Conservation (phyloP, 2,113 vertebrate genomes). For the Microtus oregoni region DNA sequence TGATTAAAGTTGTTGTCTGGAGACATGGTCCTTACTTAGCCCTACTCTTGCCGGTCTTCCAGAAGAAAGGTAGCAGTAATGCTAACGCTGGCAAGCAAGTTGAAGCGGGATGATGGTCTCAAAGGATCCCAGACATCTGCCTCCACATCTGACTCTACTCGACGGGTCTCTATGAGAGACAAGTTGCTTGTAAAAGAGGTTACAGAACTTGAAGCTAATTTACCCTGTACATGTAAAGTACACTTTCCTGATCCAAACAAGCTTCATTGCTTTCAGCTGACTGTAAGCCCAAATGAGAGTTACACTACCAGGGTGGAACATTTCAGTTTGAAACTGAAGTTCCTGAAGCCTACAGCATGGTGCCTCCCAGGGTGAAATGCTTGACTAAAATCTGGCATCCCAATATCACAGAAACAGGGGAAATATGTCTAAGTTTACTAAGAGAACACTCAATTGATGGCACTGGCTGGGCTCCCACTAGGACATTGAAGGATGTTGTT, state of each 20-base stretch:
- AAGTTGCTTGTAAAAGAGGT: slow-evolving; percentile 95
- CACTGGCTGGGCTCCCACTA: slow-evolving; percentile 98
- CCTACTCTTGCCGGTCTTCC: too few species aligned
- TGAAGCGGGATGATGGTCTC: slow-evolving; percentile 96
- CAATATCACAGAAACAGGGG: slow-evolving; percentile 98
- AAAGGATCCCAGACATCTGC: slow-evolving; percentile 89
- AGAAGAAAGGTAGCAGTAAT: slow-evolving; percentile 87
- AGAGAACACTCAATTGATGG: slow-evolving; percentile 98
- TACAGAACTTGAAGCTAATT: too few species aligned
- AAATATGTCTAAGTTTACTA: slow-evolving; percentile 98
- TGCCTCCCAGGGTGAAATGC: slow-evolving; percentile 99
- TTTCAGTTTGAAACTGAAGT: slow-evolving; percentile 99
- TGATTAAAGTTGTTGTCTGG: too few species aligned
- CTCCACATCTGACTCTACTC: slow-evolving; percentile 90
- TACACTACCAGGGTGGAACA: slow-evolving; percentile 98
- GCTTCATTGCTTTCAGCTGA: too few species aligned
- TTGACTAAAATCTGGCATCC: slow-evolving; percentile 99
- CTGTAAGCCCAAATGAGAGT: slow-evolving; percentile 90
- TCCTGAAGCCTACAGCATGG: slow-evolving; percentile 99
- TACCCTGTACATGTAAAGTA: too few species aligned
- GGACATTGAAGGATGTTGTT: slow-evolving; percentile 92
- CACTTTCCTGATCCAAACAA: too few species aligned
- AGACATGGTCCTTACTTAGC: too few species aligned
- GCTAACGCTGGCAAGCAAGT: slow-evolving; percentile 97
- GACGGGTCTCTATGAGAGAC: slow-evolving; percentile 96